Base-by-base conservation (phyloP, 2,888 invertebrate species). In the Schizotus pectinicornis region DNA sequence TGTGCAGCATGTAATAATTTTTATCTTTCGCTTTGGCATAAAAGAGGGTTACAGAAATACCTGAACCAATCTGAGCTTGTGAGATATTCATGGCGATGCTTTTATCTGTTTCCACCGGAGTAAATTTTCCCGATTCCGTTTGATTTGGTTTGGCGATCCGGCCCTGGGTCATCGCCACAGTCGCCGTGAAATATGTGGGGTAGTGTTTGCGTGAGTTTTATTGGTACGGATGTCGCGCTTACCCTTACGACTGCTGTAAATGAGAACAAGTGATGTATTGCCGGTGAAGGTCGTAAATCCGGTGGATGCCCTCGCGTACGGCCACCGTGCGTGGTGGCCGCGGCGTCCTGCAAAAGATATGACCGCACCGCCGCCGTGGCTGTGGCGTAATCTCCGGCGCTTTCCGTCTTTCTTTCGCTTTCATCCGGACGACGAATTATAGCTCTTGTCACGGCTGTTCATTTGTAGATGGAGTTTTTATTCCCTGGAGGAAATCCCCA, bases 381-480 rank as follows among this genome's bases (percentile, higher is more conserved):
- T 67, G 64, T 64, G 65, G 66, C 65, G 71, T 74, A 73, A 73
- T 73, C 73, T 73, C 71, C 62, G 60, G 65, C 63, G 62, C 63
- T 64, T 67, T 67, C 70, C 69, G 72, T 74, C 74, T 75, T 76
- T 75, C 77, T 75, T 74, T 74, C 73, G 73, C 75, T 74, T 76
- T 77, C 77, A 74, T 75, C 76, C 77, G 75, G 75, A 76, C 79
- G 81, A 83, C 83, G 83, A 85, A 85, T 85, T 85, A 85, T 85
- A 83, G 84, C 85, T 83, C 85, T 85, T 85, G 85, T 85, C 85
- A 85, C 85, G 85, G 84, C 83, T 84, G 85, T 85, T 85, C 85
- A 85, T 85, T 85, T 85, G 85, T 85, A 85, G 85, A 85, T 85
- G 85, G 85, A 85, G 85, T 85, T 85, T 84, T 84, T 83, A 83